A percentile compares a stretch with the other conserved stretches of the same genome.
Conservation (phyloP, 2,888 invertebrate genomes). For the Leptarthrus brevirostris region DNA sequence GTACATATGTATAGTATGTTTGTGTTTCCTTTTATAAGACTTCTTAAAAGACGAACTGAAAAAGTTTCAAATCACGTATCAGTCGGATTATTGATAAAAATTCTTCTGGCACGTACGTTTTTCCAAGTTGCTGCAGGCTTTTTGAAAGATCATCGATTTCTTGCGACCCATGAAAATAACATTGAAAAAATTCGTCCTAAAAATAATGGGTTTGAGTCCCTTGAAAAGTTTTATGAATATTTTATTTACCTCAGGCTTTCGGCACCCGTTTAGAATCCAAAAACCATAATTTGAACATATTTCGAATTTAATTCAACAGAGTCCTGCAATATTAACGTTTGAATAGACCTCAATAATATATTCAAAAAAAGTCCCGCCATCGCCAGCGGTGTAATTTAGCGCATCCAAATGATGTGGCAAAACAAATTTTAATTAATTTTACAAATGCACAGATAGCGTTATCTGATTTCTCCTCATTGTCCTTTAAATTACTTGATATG, state of each 20-base stretch:
- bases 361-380: no score
- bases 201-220: background rate
- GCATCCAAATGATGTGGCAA: no score
- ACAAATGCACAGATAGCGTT: no score
- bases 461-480: no score
- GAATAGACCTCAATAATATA: no score
- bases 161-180: slow-evolving; percentile 9
- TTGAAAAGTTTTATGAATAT: slow-evolving; percentile 30
- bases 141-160: slow-evolving; percentile 39
- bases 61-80: slow-evolving; percentile 40
- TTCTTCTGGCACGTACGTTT: slow-evolving; percentile 22
- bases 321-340: slow-evolving; percentile 7
- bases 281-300: slow-evolving; percentile 5
- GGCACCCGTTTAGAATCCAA: slow-evolving; percentile 4
- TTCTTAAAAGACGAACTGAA: background rate
- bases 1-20: no score
- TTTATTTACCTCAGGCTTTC: slow-evolving; percentile 8
- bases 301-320: background rate
- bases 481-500: no score
- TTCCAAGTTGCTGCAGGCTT: slow-evolving; percentile 10
- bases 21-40: no score
- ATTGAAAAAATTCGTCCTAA: background rate
- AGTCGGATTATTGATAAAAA: slow-evolving; percentile 38
- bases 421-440: no score
- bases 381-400: no score